Conservation (phyloP, 2,113 vertebrate genomes). For the Toxotes chatareus region DNA sequence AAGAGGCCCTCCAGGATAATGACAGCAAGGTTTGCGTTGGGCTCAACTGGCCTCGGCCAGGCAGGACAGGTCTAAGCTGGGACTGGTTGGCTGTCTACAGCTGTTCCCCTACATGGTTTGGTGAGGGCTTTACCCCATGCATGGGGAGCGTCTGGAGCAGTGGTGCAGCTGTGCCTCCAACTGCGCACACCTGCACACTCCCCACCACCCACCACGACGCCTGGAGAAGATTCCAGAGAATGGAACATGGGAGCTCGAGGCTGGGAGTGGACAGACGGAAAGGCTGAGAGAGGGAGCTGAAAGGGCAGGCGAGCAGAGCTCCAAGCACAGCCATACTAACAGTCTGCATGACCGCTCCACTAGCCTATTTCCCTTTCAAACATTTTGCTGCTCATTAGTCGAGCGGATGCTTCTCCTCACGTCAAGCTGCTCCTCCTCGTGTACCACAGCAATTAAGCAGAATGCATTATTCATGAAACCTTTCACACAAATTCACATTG, state of each 20-base stretch:
- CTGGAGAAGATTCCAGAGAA: conserved; percentile 60
- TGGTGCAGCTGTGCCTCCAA: conserved; percentile 82
- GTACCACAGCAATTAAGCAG: conserved; percentile 76
- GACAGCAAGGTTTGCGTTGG: conserved; percentile 21
- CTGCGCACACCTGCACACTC: conserved; percentile 80
- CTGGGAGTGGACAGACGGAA: conserved; percentile 66
- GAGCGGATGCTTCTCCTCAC: conserved; percentile 66
- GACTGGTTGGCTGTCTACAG: conserved; percentile 77
- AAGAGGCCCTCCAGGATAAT: conserved; percentile 15
- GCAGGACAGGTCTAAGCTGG: conserved; percentile 50
- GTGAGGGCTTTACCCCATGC: conserved; percentile 73
- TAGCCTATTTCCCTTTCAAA: conserved; percentile 62
- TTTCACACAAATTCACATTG: conserved; percentile 66
- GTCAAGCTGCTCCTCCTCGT: conserved; percentile 67
- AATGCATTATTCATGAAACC: conserved; percentile 82
- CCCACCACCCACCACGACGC: conserved; percentile 74
- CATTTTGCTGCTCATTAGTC: conserved; percentile 76
- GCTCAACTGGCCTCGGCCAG: conserved; percentile 24
- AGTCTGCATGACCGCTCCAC: conserved; percentile 45
- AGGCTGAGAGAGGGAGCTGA: conserved; percentile 34
- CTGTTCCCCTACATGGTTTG: conserved; percentile 74
- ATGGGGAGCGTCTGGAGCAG: conserved; percentile 73
- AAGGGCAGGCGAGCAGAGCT: conserved; percentile 42
- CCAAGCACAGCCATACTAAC: conserved; percentile 42
- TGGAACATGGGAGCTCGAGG: conserved; percentile 51